A percentile compares a stretch with the other conserved stretches of the same genome.
These are phyloP conservation scores for Phrynosoma platyrhinos DNA, from an alignment of 2,113 vertebrate genomes.

Conservation along the genomic window DNA sequence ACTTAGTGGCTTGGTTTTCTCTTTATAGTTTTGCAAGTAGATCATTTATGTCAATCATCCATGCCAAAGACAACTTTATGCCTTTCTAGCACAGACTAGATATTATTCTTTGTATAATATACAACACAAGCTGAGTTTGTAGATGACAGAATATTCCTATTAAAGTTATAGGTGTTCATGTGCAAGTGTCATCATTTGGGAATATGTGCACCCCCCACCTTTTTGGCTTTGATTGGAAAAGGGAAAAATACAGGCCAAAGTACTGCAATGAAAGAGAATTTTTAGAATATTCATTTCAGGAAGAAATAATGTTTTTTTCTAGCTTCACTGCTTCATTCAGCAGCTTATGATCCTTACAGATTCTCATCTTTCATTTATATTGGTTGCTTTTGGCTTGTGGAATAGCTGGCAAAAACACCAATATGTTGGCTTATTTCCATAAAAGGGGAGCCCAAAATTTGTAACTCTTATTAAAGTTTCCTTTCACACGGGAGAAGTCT, in stretches of 20 bases:
- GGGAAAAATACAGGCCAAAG: not conserved
- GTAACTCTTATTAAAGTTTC: slow-evolving; percentile 18
- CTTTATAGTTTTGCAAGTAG: not conserved
- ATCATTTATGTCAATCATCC: accelerated
- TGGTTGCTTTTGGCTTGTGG: slow-evolving; percentile 20
- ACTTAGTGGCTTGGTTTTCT: not conserved
- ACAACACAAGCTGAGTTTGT: not conserved
- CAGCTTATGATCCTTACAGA: slow-evolving; percentile 21
- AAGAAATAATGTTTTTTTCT: slow-evolving; percentile 9
- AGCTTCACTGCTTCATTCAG: slow-evolving; percentile 24
- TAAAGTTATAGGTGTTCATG: not conserved
- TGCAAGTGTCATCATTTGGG: not conserved
- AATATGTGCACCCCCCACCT: slow-evolving; percentile 24
- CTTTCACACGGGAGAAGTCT: slow-evolving; percentile 32
- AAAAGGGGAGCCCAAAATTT: slow-evolving; percentile 15
- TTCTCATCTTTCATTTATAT: not conserved
- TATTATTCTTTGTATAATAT: not conserved
- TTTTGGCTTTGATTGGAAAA: not conserved
- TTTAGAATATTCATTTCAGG: not conserved
- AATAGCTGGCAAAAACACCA: slow-evolving; percentile 17
- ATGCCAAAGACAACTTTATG: slow-evolving; percentile 20
- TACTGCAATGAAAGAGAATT: not conserved
- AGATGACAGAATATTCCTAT: slow-evolving; percentile 15
- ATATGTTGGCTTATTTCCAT: not conserved
- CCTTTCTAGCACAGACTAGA: slow-evolving; percentile 2